Evolutionary conservation across 2,888 invertebrate species (phyloP).

Genomic region (Ischnura elegans): DNA sequence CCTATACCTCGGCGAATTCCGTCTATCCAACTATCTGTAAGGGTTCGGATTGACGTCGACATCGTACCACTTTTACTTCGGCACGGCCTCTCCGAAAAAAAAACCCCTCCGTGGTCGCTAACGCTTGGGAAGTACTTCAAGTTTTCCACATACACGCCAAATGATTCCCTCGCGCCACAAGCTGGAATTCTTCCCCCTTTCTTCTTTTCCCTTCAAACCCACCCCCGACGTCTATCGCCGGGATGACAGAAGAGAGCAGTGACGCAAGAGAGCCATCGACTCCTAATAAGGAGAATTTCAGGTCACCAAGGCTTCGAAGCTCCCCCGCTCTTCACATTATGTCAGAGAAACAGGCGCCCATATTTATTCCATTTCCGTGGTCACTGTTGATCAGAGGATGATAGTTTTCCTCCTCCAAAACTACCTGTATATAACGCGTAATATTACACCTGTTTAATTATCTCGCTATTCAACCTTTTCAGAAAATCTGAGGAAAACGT

Average conservation of each 20-base stretch:
- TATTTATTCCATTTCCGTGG: background rate
- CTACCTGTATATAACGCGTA: no score
- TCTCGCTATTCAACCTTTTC: no score
- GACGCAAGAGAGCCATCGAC: slow-evolving; percentile 35
- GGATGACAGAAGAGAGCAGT: background rate
- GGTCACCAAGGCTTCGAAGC: background rate
- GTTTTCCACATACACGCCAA: background rate
- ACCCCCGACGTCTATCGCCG: background rate
- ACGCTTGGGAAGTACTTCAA: background rate
- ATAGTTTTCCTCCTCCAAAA: no score
- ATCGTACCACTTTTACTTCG: slow-evolving; percentile 22
- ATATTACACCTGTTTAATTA: no score
- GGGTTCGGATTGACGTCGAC: slow-evolving; percentile 31
- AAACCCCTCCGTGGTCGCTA: background rate
- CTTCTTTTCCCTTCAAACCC: background rate
- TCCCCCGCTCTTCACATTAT: background rate
- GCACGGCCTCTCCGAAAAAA: background rate
- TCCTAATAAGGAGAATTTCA: background rate
- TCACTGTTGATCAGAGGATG: no score
- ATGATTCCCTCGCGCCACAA: no score
- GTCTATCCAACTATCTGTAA: background rate
- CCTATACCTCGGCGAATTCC: background rate
- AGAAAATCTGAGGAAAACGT: no score
- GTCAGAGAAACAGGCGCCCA: background rate
- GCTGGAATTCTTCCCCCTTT: no score